Base-by-base conservation (phyloP, 2,888 invertebrate species). In the Linnaemya vulpina region DNA sequence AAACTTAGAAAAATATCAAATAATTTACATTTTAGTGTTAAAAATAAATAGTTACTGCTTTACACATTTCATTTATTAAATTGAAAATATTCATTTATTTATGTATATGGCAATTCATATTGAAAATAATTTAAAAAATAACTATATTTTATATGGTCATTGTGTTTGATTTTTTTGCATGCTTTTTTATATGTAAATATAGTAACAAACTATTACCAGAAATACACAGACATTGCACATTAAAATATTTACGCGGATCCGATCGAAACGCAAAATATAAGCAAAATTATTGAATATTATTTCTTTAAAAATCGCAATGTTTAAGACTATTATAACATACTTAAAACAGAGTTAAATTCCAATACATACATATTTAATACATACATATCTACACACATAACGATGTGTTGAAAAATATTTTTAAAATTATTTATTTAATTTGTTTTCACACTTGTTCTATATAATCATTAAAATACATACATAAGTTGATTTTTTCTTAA, bases 71-170 rank as follows among this genome's bases (percentile, higher is more conserved):
- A 60, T 85, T 85, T 79, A 85, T 79, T 85, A 49, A 83, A 35
- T 80, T 86, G 60, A 82, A 78, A 82, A 71, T 85, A 79, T 75
- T 82, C 67, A 77, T 85, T 60, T 70, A 82, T 71, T 82, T 86
- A n/a, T n/a, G n/a, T 63, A 83, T 86, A 86, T 86, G 86, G 86
- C 86, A 86, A 83, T 77, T 86, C 68, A 83, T 77, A 58, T 80
- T 77, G 68, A 74, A 79, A 83, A 86, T 79, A 85, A 83, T 83
- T 86, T 80, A 53, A 76, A 86, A 86, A 83, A 83, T 86, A 86
- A 86, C 83, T 86, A 83, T 76, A 86, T 77, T 79, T 76, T 65
- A 76, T 74, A 68, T 78, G 62, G 76, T 82, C 60, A 78, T 68
- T 38, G 60, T 46, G 58, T 60, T 60, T 70, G 15, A 43, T n/a